Percentiles rank a stretch among this genome's conserved stretches.
These are phyloP conservation scores for Anoplophora glabripennis DNA, from an alignment of 1,140 invertebrate genomes.

Conservation along the genomic window DNA sequence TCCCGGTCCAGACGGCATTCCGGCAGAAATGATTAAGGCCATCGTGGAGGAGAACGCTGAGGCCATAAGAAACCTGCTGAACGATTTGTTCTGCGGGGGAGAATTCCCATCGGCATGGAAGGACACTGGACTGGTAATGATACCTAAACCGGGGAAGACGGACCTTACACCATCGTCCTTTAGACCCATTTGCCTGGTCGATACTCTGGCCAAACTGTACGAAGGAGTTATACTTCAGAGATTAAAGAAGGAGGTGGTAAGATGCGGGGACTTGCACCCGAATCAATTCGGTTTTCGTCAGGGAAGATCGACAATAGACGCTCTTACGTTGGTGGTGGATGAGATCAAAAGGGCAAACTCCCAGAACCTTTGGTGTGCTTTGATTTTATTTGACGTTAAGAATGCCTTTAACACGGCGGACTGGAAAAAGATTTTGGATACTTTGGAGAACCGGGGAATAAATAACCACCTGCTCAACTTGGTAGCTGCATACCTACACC, in stretches of 20 bases:
- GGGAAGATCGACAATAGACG: constrained; percentile 26
- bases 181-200: constrained; percentile 31
- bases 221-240: constrained; percentile 23
- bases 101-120: too few relatives aligned
- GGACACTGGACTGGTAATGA: constrained; percentile 15
- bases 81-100: too few relatives aligned
- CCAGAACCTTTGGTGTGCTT: not conserved
- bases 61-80: too few relatives aligned
- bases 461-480: not conserved
- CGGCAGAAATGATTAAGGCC: too few relatives aligned
- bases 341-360: too few relatives aligned
- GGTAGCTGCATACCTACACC: not conserved
- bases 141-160: constrained; percentile 19
- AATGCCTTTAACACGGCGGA: constrained; percentile 23
- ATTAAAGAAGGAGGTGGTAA: constrained; percentile 13
- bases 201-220: constrained; percentile 23
- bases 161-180: constrained; percentile 17
- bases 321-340: constrained; percentile 1
- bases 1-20: constrained; percentile 14
- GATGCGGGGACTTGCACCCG: constrained; percentile 13
- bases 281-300: constrained; percentile 31
- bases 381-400: constrained; percentile 15
- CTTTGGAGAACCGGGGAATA: not conserved
- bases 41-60: too few relatives aligned
- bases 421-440: constrained; percentile 9